Evolutionary conservation across 2,797 vertebrate species (phyloP), one percentile per base, ranked within the genome.

Genomic region (Phoxinus dragarum): DNA sequence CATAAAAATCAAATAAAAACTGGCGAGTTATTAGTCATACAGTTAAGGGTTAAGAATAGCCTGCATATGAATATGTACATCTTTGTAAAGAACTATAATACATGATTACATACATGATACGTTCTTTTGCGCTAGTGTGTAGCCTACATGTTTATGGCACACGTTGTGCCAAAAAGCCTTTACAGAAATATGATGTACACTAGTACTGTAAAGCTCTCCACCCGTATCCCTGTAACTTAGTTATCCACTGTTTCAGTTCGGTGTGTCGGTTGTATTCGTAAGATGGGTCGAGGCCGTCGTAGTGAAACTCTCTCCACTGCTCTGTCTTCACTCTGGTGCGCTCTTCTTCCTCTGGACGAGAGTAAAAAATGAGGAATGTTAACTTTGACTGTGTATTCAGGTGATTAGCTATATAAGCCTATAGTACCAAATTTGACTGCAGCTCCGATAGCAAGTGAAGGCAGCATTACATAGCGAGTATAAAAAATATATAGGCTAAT

Each of bases 231-330:
- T 47, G 56, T n/a, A n/a, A n/a, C n/a, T n/a, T 77, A 23, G 36
- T 54, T 31, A 40, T 21, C 17, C 21, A 10, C 44, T 1, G 34
- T 66, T 91, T 93, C 94, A 97, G 92, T 91, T 88, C 69, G n/a
- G 91, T 88, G 47, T 96, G 95, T 31, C 92, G 93, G 88, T 96
- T 96, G 82, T 95, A 96, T 80, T 95, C 93, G 0, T 96, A 93
- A 0, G 96, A 84, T 12, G 96, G 96, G 88, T 96, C 88, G 80
- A 97, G 93, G 44, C 96, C 96, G 0, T 97, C 96, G 0, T 97
- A 93, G 90, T 97, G 96, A 90, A 96, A 97, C 90, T 97, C 94
- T 54, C 95, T 95, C 96, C 96, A 96, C 88, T 96, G 96, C 90
- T 97, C 96, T 0, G 93, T 93, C 44, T 93, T 94, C 89, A 95